phyloP scores from a whole-genome alignment of 2,797 vertebrate genomes.

The Carapus acus region DNA sequence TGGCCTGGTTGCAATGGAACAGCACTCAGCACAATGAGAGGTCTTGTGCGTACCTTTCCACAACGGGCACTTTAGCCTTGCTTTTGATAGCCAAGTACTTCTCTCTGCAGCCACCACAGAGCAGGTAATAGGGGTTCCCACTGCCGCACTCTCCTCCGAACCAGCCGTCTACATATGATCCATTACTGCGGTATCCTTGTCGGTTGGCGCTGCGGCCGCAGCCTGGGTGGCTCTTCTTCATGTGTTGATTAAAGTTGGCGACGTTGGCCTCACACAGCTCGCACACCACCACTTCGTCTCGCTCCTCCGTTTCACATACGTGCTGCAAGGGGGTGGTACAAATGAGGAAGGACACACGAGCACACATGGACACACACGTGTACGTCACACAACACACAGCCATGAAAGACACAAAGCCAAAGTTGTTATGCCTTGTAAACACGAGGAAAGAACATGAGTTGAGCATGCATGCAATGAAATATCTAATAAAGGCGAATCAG shows the following conservation, averaged over 20 bases:
- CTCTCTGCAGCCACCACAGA: slow-evolving; percentile 90
- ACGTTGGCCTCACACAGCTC: slow-evolving; percentile 94
- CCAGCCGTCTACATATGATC: slow-evolving; percentile 98
- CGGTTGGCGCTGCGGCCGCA: slow-evolving; percentile 95
- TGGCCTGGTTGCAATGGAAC: too few species aligned
- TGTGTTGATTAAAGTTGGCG: slow-evolving; percentile 96
- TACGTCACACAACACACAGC: slow-evolving; percentile 3
- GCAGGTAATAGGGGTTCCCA: slow-evolving; percentile 93
- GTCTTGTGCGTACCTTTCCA: slow-evolving; percentile 79
- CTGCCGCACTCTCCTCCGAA: slow-evolving; percentile 97
- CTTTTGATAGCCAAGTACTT: slow-evolving; percentile 91
- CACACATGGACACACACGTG: slow-evolving; percentile 1
- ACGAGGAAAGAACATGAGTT: not conserved
- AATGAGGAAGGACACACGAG: slow-evolving; percentile 7
- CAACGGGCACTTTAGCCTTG: slow-evolving; percentile 81
- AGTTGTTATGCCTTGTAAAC: slow-evolving; percentile 4
- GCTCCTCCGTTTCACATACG: slow-evolving; percentile 94
- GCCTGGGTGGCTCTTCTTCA: slow-evolving; percentile 96
- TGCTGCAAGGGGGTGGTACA: slow-evolving; percentile 72
- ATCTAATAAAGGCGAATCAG: not conserved
- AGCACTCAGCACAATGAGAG: not conserved
- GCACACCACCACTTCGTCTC: slow-evolving; percentile 93
- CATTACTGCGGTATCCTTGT: slow-evolving; percentile 96
- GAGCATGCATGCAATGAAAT: slow-evolving; percentile 3
- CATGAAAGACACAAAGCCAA: slow-evolving; percentile 4